These are phyloP conservation scores for Microctenopoma stevenorrisi DNA, from an alignment of 2,797 vertebrate genomes.

Conservation along the genomic window DNA sequence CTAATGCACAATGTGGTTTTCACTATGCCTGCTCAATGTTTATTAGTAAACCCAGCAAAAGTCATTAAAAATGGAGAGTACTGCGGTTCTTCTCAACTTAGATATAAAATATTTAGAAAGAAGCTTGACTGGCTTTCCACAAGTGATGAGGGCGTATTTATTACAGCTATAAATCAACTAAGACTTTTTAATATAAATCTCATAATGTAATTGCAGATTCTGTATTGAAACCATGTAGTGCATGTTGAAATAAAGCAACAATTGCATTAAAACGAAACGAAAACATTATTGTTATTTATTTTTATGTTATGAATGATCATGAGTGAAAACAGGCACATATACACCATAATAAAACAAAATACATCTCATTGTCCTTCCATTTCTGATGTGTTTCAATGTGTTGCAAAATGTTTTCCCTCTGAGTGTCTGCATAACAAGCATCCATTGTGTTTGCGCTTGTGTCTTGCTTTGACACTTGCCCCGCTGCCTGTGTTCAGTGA, in stretches of 20 bases:
- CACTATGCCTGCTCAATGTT: slow-evolving; percentile 39
- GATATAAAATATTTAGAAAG: slow-evolving; percentile 63
- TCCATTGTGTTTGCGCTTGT: slow-evolving; percentile 44
- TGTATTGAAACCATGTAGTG: not conserved
- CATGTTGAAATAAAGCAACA: slow-evolving; percentile 19
- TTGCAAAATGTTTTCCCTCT: slow-evolving; percentile 16
- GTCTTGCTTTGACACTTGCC: slow-evolving; percentile 56
- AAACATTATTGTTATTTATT: not conserved
- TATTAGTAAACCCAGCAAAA: slow-evolving; percentile 37
- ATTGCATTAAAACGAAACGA: slow-evolving; percentile 1
- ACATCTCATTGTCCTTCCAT: not conserved
- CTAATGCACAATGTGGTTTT: slow-evolving; percentile 50
- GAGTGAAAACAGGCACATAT: not conserved
- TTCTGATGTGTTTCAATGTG: slow-evolving; percentile 23
- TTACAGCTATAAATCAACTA: slow-evolving; percentile 31
- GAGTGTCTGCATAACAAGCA: slow-evolving; percentile 29
- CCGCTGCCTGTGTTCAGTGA: slow-evolving; percentile 40
- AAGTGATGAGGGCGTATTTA: slow-evolving; percentile 42
- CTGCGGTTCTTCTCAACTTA: slow-evolving; percentile 48
- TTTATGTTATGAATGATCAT: not conserved
- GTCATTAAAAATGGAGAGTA: slow-evolving; percentile 65
- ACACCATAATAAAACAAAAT: not conserved
- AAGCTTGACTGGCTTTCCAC: slow-evolving; percentile 36
- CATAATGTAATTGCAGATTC: slow-evolving; percentile 7
- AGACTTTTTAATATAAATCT: slow-evolving; percentile 26